Evolutionary conservation across 2,113 vertebrate species (phyloP), one percentile per base, ranked within the genome.

Genomic region (Psettodes erumei): DNA sequence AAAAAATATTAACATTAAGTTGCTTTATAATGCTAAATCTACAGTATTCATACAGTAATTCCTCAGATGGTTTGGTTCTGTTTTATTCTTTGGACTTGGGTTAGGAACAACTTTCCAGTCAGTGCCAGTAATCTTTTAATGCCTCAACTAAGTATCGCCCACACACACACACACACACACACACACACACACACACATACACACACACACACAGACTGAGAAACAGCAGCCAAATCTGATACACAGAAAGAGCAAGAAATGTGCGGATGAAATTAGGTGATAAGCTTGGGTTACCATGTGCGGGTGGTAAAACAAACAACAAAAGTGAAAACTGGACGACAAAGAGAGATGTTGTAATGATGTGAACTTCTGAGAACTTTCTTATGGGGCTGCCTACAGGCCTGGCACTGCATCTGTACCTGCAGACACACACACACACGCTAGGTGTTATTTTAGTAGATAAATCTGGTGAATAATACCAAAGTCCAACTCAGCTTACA

Each of bases 301-400:
- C 23, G 56, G 8, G 33, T 5, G 0, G 50, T 4, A 55, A 30
- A 61, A 61, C 61, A 19, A 6, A 21, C 18, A 33, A 56, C 8
- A 43, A 42, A 40, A 37, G 56, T n/a, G 56, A 77, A 72, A 38
- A 25, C 19, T 47, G n/a, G 21, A 48, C 1, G 9, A 71, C 60
- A 30, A 69, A 78, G 74, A 53, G 8, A 53, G 45, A 38, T 1
- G 37, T 28, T 25, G 16, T 35, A 62, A 55, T 64, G 35, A 61
- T 38, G 40, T 63, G 43, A 75, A 62, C 70, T 66, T 18, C 2
- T 12, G 7, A 74, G 47, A 83, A 71, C 48, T 47, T 63, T 76
- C 28, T 70, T 71, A 23, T 33, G 23, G 33, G 64, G n/a, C n/a
- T n/a, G n/a, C 58, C 45, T 64, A 79, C 71, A 56, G 21, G 21